phyloP scores from a whole-genome alignment of 2,888 invertebrate species.

The Rhorus exstirpatorius region DNA sequence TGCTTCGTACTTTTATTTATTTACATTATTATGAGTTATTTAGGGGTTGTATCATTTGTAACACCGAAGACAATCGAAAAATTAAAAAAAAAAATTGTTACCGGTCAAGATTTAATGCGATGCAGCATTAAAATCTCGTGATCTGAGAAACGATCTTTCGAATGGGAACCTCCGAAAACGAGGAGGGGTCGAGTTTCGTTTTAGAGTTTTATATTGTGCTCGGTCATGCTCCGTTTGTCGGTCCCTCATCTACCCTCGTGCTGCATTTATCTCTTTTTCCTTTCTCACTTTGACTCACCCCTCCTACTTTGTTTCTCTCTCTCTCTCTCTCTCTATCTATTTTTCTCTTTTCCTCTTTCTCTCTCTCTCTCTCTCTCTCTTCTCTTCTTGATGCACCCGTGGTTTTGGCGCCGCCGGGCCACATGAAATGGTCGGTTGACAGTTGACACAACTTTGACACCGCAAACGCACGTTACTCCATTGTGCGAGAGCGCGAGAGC shows the following conservation, averaged over 20 bases:
- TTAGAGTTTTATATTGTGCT: conserved; percentile 25
- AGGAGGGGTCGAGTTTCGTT: conserved; percentile 23
- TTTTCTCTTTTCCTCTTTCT: conserved; percentile 4
- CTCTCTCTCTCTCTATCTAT: conserved; percentile 7
- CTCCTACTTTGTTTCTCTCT: conserved; percentile 2
- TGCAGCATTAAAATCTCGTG: neutral
- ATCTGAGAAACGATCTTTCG: conserved; percentile 23
- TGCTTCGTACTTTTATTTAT: too few relatives aligned
- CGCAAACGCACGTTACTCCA: conserved; percentile 79
- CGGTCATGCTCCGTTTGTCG: conserved; percentile 73
- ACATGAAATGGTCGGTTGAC: conserved; percentile 78
- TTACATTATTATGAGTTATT: too few relatives aligned
- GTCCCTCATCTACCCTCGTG: conserved; percentile 55
- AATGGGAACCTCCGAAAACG: conserved; percentile 9
- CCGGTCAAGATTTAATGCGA: neutral
- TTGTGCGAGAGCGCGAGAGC: conserved; percentile 83
- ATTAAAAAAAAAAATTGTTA: neutral
- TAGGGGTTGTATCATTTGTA: too few relatives aligned
- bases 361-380: conserved; percentile 11
- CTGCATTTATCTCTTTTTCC: conserved; percentile 69
- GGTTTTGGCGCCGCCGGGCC: conserved; percentile 34
- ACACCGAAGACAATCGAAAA: neutral
- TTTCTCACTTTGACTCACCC: conserved; percentile 73
- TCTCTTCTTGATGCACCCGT: conserved; percentile 14
- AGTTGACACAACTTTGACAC: conserved; percentile 85